A percentile compares a stretch with the other conserved stretches of the same genome.
Conservation (phyloP, 2,888 invertebrate genomes). For the Euclidia mi region DNA sequence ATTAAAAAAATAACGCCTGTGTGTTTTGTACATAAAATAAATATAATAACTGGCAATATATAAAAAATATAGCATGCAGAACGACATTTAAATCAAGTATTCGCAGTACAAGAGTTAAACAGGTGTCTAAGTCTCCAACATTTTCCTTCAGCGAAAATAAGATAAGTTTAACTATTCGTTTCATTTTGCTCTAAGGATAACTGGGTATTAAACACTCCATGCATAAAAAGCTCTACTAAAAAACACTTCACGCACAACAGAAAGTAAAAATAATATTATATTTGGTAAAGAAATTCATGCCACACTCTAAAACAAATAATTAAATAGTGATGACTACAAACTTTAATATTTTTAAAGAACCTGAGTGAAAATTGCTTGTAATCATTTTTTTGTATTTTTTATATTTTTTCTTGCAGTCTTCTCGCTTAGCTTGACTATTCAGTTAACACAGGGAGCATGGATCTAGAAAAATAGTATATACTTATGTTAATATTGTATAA, state of each 20-base stretch:
- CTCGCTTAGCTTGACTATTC: conserved; percentile 91
- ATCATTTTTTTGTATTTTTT: conserved; percentile 62
- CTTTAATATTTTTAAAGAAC: conserved; percentile 78
- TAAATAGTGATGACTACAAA: conserved; percentile 71
- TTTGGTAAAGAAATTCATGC: conserved; percentile 37
- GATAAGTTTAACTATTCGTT: not conserved
- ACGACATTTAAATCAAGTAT: conserved; percentile 33
- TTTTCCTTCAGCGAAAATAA: conserved; percentile 51
- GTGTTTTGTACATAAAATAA: conserved; percentile 2
- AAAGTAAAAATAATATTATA: not conserved
- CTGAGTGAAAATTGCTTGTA: conserved; percentile 76
- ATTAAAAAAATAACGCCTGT: conserved; percentile 4
- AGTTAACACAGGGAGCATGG: conserved; percentile 95
- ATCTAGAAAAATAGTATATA: conserved; percentile 89
- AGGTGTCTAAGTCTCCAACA: no score
- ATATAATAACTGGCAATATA: not conserved
- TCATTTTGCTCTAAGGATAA: not conserved
- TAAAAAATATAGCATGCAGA: conserved; percentile 30
- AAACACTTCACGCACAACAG: conserved; percentile 18
- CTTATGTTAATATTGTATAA: conserved; percentile 28
- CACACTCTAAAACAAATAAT: conserved; percentile 47
- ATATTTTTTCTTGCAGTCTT: conserved; percentile 85
- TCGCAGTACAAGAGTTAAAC: conserved; percentile 2
- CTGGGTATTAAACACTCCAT: conserved; percentile 15
- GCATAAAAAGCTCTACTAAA: conserved; percentile 24